phyloP scores from a whole-genome alignment of 2,113 vertebrate species.

The Dunckerocampus dactyliophorus region DNA sequence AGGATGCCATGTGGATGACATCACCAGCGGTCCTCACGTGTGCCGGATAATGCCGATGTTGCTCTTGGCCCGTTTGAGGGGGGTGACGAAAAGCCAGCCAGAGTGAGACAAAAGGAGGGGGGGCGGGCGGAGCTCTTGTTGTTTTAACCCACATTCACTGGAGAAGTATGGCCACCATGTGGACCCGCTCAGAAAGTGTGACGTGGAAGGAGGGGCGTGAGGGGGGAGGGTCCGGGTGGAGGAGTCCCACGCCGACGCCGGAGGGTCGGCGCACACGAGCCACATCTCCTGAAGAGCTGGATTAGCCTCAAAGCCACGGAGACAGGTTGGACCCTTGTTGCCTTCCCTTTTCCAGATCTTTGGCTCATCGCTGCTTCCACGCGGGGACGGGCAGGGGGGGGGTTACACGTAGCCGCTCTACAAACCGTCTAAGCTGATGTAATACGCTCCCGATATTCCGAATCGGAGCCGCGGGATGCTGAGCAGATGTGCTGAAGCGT shows the following conservation, averaged over 20 bases:
- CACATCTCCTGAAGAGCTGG: slow-evolving; percentile 52
- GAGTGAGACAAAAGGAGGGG: slow-evolving; percentile 16
- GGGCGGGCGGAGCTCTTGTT: slow-evolving; percentile 42
- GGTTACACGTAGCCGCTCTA: too few species aligned
- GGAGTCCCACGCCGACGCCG: slow-evolving; percentile 30
- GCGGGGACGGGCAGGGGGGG: too few species aligned
- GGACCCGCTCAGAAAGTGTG: slow-evolving; percentile 55
- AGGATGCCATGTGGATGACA: not conserved
- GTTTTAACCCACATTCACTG: slow-evolving; percentile 69
- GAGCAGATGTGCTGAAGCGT: slow-evolving; percentile 48
- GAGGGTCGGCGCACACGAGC: slow-evolving; percentile 38
- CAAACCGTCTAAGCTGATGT: not conserved
- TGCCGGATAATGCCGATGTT: slow-evolving; percentile 20
- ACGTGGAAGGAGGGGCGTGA: slow-evolving; percentile 15
- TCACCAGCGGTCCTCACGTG: not conserved
- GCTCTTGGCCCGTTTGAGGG: slow-evolving; percentile 32
- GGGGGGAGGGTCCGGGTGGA: slow-evolving; percentile 31
- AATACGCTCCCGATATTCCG: not conserved
- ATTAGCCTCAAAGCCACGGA: slow-evolving; percentile 43
- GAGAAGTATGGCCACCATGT: slow-evolving; percentile 66
- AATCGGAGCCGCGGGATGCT: slow-evolving; percentile 16
- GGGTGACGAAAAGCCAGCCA: slow-evolving; percentile 15
- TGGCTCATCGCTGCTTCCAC: not conserved
- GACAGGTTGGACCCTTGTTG: slow-evolving; percentile 41
- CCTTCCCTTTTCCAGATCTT: slow-evolving; percentile 2